These are phyloP conservation scores for Rhodeus uyekii DNA, from an alignment of 2,797 vertebrate species.

Conservation along the genomic window DNA sequence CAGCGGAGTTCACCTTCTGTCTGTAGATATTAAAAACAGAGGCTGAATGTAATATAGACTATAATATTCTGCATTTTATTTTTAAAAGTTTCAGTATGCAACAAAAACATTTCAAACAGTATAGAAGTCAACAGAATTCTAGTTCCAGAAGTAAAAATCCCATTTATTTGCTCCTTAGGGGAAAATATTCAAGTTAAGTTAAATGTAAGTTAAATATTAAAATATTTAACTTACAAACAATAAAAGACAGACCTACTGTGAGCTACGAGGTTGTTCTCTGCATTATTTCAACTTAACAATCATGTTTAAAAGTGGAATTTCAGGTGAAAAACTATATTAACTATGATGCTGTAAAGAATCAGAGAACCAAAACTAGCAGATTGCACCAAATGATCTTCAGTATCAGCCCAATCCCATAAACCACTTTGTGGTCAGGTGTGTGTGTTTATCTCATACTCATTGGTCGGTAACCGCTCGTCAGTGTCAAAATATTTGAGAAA, in stretches of 20 bases:
- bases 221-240: not conserved
- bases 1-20: conserved; percentile 79
- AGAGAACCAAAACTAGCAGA: not conserved
- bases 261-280: not conserved
- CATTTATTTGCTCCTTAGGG: too few relatives aligned
- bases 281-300: not conserved
- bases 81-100: not conserved
- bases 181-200: too few relatives aligned
- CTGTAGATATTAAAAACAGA: conserved; percentile 64
- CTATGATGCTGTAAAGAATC: not conserved
- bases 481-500: too few relatives aligned
- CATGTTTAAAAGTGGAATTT: not conserved
- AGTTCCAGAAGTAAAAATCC: not conserved
- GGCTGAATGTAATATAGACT: not conserved
- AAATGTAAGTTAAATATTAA: too few relatives aligned
- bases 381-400: too few relatives aligned
- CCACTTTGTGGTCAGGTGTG: too few relatives aligned
- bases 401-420: not conserved
- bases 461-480: too few relatives aligned
- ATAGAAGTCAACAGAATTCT: not conserved
- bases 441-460: too few relatives aligned
- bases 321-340: not conserved
- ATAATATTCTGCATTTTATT: not conserved
- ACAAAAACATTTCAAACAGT: not conserved
- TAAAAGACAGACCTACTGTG: not conserved